A percentile compares a stretch with the other conserved stretches of the same genome.
Conservation (phyloP, 2,888 invertebrate genomes). For the Argyra leucocephala region DNA sequence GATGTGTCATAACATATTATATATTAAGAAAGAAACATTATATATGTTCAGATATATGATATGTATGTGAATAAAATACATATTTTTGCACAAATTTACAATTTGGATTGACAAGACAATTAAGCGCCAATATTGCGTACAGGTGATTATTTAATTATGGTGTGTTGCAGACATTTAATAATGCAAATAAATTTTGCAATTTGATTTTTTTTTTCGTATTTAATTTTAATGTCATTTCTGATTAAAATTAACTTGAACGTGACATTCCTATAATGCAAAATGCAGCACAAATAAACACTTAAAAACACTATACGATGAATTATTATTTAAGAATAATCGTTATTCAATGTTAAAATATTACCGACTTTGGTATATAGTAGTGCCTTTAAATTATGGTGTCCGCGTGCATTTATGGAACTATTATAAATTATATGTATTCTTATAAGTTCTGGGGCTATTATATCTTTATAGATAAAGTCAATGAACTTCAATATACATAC, state of each 20-base stretch:
- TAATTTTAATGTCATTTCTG: conserved; percentile 1
- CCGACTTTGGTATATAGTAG: not conserved
- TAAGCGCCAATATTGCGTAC: conserved; percentile 6
- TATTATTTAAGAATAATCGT: not conserved
- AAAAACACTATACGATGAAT: not conserved
- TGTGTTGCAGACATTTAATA: conserved; percentile 3
- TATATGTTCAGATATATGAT: too few species aligned
- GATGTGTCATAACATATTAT: not conserved
- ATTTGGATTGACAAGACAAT: not conserved
- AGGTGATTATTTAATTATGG: conserved; percentile 3
- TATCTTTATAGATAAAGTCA: not conserved
- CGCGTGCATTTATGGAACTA: not conserved
- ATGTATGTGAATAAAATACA: too few species aligned
- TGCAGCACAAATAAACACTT: not conserved
- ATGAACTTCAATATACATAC: too few species aligned
- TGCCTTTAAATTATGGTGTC: not conserved
- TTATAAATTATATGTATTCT: not conserved
- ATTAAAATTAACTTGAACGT: not conserved
- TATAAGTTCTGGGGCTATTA: not conserved
- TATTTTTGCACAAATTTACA: not conserved
- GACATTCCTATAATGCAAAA: not conserved
- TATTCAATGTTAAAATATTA: not conserved
- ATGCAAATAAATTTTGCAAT: conserved; percentile 6
- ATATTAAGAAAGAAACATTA: too few species aligned
- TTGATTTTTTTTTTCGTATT: not conserved